Conservation (phyloP, 2,888 invertebrate species). For the Brachypalpus laphriformis region DNA sequence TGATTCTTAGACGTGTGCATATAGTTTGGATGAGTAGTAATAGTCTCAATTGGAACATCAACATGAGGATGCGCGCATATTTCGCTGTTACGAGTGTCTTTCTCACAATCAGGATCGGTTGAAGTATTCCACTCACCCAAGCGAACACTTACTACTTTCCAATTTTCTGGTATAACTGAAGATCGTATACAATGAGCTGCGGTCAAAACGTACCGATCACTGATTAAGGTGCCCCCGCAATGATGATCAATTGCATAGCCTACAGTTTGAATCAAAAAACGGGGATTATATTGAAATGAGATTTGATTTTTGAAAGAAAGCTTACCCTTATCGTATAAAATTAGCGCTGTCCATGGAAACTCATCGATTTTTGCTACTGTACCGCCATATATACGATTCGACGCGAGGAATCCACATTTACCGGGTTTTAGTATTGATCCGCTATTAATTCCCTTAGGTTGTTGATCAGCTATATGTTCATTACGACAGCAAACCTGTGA, state of each 20-base stretch:
- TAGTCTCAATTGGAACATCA: slow-evolving; percentile 85
- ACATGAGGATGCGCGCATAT: slow-evolving; percentile 86
- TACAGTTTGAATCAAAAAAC: neutral
- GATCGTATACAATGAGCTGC: slow-evolving; percentile 89
- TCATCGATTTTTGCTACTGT: slow-evolving; percentile 86
- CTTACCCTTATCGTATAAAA: slow-evolving; percentile 83
- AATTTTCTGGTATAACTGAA: slow-evolving; percentile 85
- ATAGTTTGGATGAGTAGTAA: slow-evolving; percentile 87
- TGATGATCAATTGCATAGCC: slow-evolving; percentile 84
- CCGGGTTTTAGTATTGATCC: slow-evolving; percentile 82
- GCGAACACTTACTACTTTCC: slow-evolving; percentile 83
- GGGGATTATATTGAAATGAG: neutral
- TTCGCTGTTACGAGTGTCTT: slow-evolving; percentile 76
- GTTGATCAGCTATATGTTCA: slow-evolving; percentile 76
- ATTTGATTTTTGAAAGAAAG: neutral
- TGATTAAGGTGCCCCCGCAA: slow-evolving; percentile 89
- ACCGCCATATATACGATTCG: slow-evolving; percentile 87
- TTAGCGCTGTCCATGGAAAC: slow-evolving; percentile 84
- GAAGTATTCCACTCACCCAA: slow-evolving; percentile 81
- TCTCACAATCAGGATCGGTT: slow-evolving; percentile 78
- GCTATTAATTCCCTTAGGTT: slow-evolving; percentile 52
- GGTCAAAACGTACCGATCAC: slow-evolving; percentile 87
- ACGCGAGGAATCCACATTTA: slow-evolving; percentile 84
- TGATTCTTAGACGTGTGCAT: slow-evolving; percentile 84
- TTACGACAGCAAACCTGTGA: slow-evolving; percentile 80